These are phyloP conservation scores for Psittacula echo DNA, from an alignment of 2,797 vertebrate genomes.

Conservation along the genomic window DNA sequence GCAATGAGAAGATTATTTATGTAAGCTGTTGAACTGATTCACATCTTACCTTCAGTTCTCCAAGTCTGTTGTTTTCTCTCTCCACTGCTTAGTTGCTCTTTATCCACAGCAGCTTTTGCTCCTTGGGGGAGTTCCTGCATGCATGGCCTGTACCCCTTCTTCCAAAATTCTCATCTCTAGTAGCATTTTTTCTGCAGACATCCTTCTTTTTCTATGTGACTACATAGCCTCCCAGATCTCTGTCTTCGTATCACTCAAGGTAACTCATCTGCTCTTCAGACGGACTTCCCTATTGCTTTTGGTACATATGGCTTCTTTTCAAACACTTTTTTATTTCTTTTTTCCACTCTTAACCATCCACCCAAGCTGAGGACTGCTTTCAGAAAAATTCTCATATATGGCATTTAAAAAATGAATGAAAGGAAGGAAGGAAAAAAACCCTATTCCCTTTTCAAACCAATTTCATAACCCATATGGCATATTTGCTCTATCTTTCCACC, in stretches of 20 bases:
- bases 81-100: background rate
- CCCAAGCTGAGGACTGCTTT: background rate
- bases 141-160: background rate
- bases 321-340: background rate
- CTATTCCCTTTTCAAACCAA: background rate
- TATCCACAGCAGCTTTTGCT: background rate
- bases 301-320: background rate
- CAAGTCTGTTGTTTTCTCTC: background rate
- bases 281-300: background rate
- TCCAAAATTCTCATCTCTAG: background rate
- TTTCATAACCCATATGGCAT: background rate
- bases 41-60: background rate
- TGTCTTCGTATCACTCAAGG: background rate
- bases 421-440: background rate
- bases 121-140: background rate
- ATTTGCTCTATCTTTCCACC: background rate
- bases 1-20: slow-evolving; percentile 41
- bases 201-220: background rate
- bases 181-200: background rate
- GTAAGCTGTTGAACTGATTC: background rate
- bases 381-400: background rate
- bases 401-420: background rate
- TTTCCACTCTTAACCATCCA: background rate
- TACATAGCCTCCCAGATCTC: background rate
- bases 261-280: background rate